Percentiles rank a stretch among this genome's conserved stretches.
These are phyloP conservation scores for Todiramphus saurophagus DNA, from an alignment of 2,113 vertebrate species.

Conservation along the genomic window DNA sequence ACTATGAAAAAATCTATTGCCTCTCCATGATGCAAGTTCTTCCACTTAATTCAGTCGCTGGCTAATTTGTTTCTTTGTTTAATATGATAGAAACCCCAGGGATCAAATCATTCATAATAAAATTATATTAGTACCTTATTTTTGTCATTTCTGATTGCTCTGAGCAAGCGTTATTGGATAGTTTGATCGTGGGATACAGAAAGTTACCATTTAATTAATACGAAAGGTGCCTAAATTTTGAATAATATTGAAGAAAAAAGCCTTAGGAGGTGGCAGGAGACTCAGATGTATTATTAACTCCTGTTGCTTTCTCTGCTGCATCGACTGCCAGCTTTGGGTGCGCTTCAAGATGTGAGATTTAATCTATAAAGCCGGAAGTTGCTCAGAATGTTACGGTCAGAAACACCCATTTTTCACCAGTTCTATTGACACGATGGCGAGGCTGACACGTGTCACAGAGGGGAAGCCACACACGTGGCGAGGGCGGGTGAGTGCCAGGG, in stretches of 20 bases:
- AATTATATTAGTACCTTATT: slow-evolving; percentile 67
- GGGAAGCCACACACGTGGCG: fast-evolving
- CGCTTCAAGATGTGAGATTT: neutral
- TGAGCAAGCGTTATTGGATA: slow-evolving; percentile 59
- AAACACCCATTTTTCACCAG: neutral
- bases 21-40: slow-evolving; percentile 39
- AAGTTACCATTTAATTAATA: slow-evolving; percentile 70
- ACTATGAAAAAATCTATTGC: slow-evolving; percentile 45
- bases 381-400: neutral
- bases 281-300: slow-evolving; percentile 40
- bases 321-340: slow-evolving; percentile 21
- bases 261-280: slow-evolving; percentile 39
- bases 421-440: fast-evolving
- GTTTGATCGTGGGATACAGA: slow-evolving; percentile 55
- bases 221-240: slow-evolving; percentile 60
- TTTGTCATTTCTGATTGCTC: slow-evolving; percentile 63
- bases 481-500: neutral
- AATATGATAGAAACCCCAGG: slow-evolving; percentile 68
- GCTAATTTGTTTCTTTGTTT: slow-evolving; percentile 71
- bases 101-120: slow-evolving; percentile 66
- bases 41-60: slow-evolving; percentile 62
- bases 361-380: neutral
- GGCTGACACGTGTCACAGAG: fast-evolving
- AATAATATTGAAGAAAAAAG: slow-evolving; percentile 58
- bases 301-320: neutral